A percentile compares a stretch with the other conserved stretches of the same genome.
phyloP scores from a whole-genome alignment of 2,797 vertebrate species.

The Eutrigla gurnardus region DNA sequence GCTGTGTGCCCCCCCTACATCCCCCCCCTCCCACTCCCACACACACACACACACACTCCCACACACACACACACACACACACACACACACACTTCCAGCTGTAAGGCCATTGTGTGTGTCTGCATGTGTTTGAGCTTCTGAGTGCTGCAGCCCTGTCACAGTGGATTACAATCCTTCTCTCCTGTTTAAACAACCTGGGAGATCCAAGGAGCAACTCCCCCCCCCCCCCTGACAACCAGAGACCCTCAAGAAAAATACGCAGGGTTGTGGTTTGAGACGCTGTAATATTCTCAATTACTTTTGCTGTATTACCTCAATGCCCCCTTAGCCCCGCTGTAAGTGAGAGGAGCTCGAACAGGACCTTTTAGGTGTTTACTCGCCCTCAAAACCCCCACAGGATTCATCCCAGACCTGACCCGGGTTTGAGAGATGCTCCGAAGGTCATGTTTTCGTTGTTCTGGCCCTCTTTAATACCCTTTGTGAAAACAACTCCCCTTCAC shows the following conservation, averaged over 20 bases:
- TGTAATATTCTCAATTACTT: slow-evolving; percentile 61
- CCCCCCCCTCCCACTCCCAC: neutral
- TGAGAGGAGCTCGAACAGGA: slow-evolving; percentile 8
- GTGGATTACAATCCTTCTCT: slow-evolving; percentile 71
- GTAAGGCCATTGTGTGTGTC: slow-evolving; percentile 23
- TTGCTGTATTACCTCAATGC: slow-evolving; percentile 58
- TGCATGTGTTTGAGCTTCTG: slow-evolving; percentile 29
- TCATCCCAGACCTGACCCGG: neutral
- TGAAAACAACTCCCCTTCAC: neutral
- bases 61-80: neutral
- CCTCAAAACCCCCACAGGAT: slow-evolving; percentile 2
- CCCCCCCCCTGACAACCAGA: slow-evolving; percentile 33
- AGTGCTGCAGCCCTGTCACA: slow-evolving; percentile 68
- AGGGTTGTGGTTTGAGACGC: slow-evolving; percentile 27
- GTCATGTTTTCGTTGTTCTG: neutral
- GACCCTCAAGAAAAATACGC: slow-evolving; percentile 43
- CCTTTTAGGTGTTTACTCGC: slow-evolving; percentile 5
- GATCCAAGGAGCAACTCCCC: slow-evolving; percentile 56
- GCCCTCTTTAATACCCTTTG: neutral
- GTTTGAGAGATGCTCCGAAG: slow-evolving; percentile 9
- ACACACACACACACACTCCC: neutral
- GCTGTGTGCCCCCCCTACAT: slow-evolving; percentile 11
- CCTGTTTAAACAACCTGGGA: slow-evolving; percentile 75
- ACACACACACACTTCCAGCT: neutral
- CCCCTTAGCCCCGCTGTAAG: slow-evolving; percentile 21